Conservation (phyloP, 2,888 invertebrate species). For the Erebia palarica region DNA sequence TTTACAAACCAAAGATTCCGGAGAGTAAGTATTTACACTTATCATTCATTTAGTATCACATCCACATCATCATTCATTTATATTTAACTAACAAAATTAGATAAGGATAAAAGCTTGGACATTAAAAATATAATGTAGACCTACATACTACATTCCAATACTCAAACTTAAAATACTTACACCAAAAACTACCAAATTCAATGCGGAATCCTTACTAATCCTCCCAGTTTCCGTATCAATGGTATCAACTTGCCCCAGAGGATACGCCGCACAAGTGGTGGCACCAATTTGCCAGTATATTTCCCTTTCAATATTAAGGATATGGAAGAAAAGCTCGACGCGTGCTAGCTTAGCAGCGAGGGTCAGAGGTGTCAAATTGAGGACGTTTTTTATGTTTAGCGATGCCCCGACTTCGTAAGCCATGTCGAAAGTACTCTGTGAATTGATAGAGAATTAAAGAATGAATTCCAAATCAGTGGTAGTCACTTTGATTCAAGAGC, state of each 20-base stretch:
- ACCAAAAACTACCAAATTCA: constrained; percentile 98
- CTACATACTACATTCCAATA: not conserved
- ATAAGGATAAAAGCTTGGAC: too few species aligned
- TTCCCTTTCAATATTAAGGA: constrained; percentile 96
- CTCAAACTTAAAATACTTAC: constrained; percentile 77
- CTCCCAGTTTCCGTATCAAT: constrained; percentile 95
- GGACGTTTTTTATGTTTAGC: constrained; percentile 92
- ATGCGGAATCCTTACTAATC: constrained; percentile 96
- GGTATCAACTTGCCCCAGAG: constrained; percentile 96
- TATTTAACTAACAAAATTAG: too few species aligned
- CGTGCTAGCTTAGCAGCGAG: constrained; percentile 96
- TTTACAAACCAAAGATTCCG: too few species aligned
- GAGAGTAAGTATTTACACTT: too few species aligned
- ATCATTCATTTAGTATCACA: too few species aligned
- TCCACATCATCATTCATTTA: too few species aligned
- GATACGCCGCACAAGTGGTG: constrained; percentile 98
- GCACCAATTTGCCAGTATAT: constrained; percentile 99
- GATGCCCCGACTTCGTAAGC: constrained; percentile 96
- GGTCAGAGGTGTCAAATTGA: constrained; percentile 95
- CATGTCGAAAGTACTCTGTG: constrained; percentile 94
- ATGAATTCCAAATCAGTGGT: not conserved
- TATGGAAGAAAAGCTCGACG: constrained; percentile 98
- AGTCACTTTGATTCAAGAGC: too few species aligned
- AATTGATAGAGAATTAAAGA: not conserved
- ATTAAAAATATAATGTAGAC: too few species aligned